Evolutionary conservation across 2,113 vertebrate genomes (phyloP), one percentile per base, ranked within the genome.

Genomic region (Cephalopholis sonnerati): DNA sequence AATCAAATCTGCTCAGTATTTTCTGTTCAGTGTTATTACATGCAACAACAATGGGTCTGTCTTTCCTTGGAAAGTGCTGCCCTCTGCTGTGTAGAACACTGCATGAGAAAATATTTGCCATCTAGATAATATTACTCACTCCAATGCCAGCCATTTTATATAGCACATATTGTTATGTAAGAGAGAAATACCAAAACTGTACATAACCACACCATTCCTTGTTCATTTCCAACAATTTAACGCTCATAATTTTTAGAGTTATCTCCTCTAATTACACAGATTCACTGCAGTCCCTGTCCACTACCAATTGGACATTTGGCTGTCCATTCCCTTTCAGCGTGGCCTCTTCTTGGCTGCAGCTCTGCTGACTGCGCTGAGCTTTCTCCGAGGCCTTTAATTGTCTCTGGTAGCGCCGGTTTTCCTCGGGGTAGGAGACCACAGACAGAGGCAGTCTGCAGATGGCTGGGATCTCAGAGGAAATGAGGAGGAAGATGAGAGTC

Each of bases 381-480:
- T 39, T 41, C 79, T 89, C 59, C 0, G 27, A 51, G 18, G 65
- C 61, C 71, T 79, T 83, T 72, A 89, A 74, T 69, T 64, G 74
- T 85, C 75, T 92, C 32, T 93, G 94, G 81, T 95, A 95, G 67
- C 69, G 84, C 16, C 93, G 83, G 58, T 97, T 97, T 85, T 95
- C 94, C 83, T 97, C 95, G 0, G 96, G 96, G 76, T 95, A 96
- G 67, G 96, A 95, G 82, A 96, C 95, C 89, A 93, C 94, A 87
- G 94, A 94, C 69, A 96, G 94, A 0, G 96, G 95, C 46, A 96
- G 85, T 87, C 93, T 97, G 93, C 94, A 96, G 88, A 97, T 95
- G 57, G 91, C 93, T 0, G 91, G 77, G 54, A 87, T 88, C 71
- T 95, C 96, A 9, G 95, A 96, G 1, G 91, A 96, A 86, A 97